These are phyloP conservation scores for Synergus japonicus DNA, from an alignment of 2,888 invertebrate genomes.

Conservation along the genomic window DNA sequence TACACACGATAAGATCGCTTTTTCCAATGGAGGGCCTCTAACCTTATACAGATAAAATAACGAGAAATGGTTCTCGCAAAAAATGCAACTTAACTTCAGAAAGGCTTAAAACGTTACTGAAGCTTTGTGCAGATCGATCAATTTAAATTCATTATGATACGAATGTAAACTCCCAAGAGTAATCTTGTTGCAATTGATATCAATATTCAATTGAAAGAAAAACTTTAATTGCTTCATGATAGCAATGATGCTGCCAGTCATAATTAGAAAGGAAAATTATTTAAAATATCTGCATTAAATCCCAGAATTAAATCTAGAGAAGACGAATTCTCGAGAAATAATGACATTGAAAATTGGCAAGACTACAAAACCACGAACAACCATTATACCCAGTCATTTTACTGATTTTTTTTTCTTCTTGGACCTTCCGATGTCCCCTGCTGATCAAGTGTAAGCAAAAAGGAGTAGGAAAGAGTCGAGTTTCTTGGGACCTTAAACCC, in stretches of 20 bases:
- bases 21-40: not conserved
- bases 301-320: too few relatives aligned
- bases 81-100: not conserved
- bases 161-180: too few relatives aligned
- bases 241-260: too few relatives aligned
- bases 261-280: too few relatives aligned
- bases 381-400: constrained; percentile 19
- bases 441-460: constrained; percentile 24
- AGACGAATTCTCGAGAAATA: too few relatives aligned
- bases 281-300: too few relatives aligned
- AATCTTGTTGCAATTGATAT: too few relatives aligned
- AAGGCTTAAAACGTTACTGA: not conserved
- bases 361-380: constrained; percentile 5
- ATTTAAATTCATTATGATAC: not conserved
- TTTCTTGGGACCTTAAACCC: not conserved
- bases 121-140: not conserved
- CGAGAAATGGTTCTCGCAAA: not conserved
- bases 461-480: not conserved
- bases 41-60: not conserved
- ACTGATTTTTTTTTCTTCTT: not conserved
- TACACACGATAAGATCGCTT: not conserved
- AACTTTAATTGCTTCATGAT: too few relatives aligned
- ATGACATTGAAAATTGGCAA: not conserved
- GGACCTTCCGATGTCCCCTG: constrained; percentile 15
- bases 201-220: too few relatives aligned